These are phyloP conservation scores for Bovichtus variegatus DNA, from an alignment of 2,797 vertebrate genomes.

Conservation along the genomic window DNA sequence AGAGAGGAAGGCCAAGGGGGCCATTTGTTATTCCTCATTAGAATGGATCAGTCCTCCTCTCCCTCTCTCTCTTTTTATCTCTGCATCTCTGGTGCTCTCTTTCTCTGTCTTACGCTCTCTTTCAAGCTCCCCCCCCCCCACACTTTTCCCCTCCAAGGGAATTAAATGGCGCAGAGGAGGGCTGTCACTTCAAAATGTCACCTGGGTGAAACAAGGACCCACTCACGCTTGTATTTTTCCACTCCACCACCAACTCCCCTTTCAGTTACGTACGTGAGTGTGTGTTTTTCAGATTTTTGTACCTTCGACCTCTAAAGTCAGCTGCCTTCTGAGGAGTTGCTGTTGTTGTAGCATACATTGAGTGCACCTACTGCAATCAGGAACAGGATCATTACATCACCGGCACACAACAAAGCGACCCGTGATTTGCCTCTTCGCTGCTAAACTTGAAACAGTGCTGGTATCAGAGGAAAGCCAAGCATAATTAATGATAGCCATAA, in stretches of 20 bases:
- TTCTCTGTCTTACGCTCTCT: constrained; percentile 47
- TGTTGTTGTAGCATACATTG: constrained; percentile 32
- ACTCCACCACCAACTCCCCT: constrained; percentile 31
- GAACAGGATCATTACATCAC: constrained; percentile 32
- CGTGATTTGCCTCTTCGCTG: constrained; percentile 40
- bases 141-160: constrained; percentile 53
- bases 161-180: constrained; percentile 73
- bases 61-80: not conserved
- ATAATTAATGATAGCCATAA: constrained; percentile 79
- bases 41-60: constrained; percentile 78
- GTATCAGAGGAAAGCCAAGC: constrained; percentile 66
- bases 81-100: constrained; percentile 35
- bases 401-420: constrained; percentile 16
- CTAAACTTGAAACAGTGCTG: constrained; percentile 59
- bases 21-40: constrained; percentile 87
- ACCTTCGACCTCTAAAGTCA: constrained; percentile 47
- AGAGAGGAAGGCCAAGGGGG: constrained; percentile 71
- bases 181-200: constrained; percentile 83
- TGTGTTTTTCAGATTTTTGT: constrained; percentile 19
- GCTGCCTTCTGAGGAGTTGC: constrained; percentile 29
- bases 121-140: constrained; percentile 30
- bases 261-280: constrained; percentile 29
- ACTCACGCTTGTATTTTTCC: constrained; percentile 65
- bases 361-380: constrained; percentile 5
- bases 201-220: constrained; percentile 75